Conservation (phyloP, 2,797 vertebrate genomes). For the Anguilla anguilla region DNA sequence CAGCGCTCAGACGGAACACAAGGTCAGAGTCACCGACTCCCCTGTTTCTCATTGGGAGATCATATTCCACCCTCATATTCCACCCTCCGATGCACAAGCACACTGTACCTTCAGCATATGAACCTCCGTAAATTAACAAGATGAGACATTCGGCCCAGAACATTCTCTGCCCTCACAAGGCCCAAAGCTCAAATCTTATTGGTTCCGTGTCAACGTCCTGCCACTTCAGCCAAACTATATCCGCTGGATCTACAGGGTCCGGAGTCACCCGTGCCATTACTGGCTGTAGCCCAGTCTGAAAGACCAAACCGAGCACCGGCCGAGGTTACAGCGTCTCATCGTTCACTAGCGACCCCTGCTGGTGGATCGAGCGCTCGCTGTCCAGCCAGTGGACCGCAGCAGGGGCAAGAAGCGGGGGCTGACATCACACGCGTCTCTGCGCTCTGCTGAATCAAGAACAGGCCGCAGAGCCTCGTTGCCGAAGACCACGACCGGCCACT, state of each 20-base stretch:
- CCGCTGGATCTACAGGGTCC: slow-evolving; percentile 47
- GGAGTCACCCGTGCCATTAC: slow-evolving; percentile 61
- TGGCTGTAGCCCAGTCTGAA: slow-evolving; percentile 64
- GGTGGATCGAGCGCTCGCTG: too few species aligned
- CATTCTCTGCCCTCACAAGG: not conserved
- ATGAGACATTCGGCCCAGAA: not conserved
- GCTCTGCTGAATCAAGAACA: too few species aligned
- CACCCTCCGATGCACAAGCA: not conserved
- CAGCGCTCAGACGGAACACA: too few species aligned
- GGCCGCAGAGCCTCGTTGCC: too few species aligned
- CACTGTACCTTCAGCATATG: not conserved
- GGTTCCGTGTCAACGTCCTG: slow-evolving; percentile 53
- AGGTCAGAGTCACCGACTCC: not conserved
- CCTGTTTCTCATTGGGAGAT: not conserved
- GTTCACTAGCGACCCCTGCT: too few species aligned
- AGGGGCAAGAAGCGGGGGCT: not conserved
- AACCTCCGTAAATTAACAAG: not conserved
- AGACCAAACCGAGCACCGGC: too few species aligned
- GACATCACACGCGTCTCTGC: not conserved
- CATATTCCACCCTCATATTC: not conserved
- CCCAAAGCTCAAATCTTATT: slow-evolving; percentile 45
- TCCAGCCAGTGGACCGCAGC: too few species aligned
- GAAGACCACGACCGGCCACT: not conserved
- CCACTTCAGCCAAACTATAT: slow-evolving; percentile 61
- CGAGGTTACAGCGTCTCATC: too few species aligned